phyloP scores from a whole-genome alignment of 2,797 vertebrate genomes.

The Lagorchestes hirsutus region DNA sequence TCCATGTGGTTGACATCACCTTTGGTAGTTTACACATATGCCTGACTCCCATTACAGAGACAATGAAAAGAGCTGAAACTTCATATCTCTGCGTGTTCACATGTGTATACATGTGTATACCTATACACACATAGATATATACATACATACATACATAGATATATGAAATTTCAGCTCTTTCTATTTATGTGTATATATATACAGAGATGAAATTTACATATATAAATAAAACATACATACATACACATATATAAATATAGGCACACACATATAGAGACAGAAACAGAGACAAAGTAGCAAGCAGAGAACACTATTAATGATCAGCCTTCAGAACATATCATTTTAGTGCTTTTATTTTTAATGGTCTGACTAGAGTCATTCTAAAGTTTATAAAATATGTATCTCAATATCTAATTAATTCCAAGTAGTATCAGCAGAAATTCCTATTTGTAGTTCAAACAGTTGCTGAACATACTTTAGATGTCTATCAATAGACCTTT shows the following conservation, averaged over 20 bases:
- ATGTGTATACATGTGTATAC: fast-evolving
- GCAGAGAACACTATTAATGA: background rate
- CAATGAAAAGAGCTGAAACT: background rate
- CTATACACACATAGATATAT: background rate
- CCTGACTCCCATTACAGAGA: background rate
- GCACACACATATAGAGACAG: background rate
- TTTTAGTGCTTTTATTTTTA: background rate
- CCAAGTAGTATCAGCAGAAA: conserved; percentile 1
- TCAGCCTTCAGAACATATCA: background rate
- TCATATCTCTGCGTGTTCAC: background rate
- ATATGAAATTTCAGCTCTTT: background rate
- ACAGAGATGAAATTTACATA: background rate
- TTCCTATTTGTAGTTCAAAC: background rate
- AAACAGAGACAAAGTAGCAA: too few species aligned
- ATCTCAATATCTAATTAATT: background rate
- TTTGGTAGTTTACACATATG: background rate
- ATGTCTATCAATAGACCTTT: background rate
- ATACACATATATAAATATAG: background rate
- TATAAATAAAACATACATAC: background rate
- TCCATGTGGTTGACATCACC: background rate
- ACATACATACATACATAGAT: fast-evolving
- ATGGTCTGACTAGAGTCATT: background rate
- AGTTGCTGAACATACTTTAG: background rate
- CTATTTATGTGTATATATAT: background rate
- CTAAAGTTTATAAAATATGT: conserved; percentile 7